These are phyloP conservation scores for Agrotis exclamationis DNA, from an alignment of 2,888 invertebrate genomes.

Conservation along the genomic window DNA sequence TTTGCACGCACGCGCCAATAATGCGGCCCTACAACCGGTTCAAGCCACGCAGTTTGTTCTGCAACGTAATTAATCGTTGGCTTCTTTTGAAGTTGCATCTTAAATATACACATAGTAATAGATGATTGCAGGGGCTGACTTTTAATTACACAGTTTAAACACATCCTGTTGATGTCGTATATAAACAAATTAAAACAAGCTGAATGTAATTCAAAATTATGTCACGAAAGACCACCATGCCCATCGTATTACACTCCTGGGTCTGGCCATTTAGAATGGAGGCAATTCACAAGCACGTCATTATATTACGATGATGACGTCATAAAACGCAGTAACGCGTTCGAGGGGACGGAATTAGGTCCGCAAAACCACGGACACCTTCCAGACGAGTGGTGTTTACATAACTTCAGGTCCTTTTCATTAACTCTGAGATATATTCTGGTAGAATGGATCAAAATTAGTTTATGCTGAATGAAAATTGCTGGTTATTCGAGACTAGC, in stretches of 20 bases:
- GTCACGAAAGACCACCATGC: slow-evolving; percentile 24
- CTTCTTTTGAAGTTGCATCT: slow-evolving; percentile 61
- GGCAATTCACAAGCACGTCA: slow-evolving; percentile 77
- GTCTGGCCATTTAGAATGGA: slow-evolving; percentile 70
- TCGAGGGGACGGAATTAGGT: slow-evolving; percentile 73
- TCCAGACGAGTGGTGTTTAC: slow-evolving; percentile 40
- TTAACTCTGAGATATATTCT: background rate
- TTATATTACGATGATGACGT: slow-evolving; percentile 79
- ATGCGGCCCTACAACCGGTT: slow-evolving; percentile 54
- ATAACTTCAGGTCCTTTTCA: slow-evolving; percentile 32
- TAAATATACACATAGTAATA: slow-evolving; percentile 44
- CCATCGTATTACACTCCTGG: slow-evolving; percentile 39
- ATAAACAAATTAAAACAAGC: slow-evolving; percentile 10
- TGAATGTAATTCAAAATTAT: slow-evolving; percentile 36
- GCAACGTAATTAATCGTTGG: slow-evolving; percentile 56
- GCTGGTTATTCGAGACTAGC: background rate
- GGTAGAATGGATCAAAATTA: background rate
- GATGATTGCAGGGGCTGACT: slow-evolving; percentile 25
- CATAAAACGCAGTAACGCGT: slow-evolving; percentile 76
- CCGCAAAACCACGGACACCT: slow-evolving; percentile 60
- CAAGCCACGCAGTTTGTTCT: slow-evolving; percentile 58
- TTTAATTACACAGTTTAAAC: slow-evolving; percentile 37
- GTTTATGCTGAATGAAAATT: background rate
- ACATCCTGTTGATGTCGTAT: background rate
- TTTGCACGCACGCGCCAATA: slow-evolving; percentile 67